These are phyloP conservation scores for Scaptomyza pallida DNA, from an alignment of 1,140 invertebrate genomes.

Conservation along the genomic window DNA sequence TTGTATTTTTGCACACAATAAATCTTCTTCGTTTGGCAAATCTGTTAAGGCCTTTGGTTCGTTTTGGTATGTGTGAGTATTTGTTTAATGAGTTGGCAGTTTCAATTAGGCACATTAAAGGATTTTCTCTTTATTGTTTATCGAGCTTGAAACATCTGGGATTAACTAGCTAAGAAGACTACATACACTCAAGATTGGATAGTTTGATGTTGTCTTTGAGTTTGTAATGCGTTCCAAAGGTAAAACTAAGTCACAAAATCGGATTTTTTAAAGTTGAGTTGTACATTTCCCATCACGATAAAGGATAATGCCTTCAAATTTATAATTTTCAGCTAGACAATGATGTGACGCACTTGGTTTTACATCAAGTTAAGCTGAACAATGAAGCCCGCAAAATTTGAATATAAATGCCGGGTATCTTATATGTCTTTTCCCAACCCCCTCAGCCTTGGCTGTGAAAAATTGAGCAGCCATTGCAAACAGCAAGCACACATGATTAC, in stretches of 20 bases:
- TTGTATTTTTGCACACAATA: conserved; percentile 75
- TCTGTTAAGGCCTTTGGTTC: conserved; percentile 30
- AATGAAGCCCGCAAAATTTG: conserved; percentile 35
- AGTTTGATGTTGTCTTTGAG: neutral
- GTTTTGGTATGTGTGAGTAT: conserved; percentile 4
- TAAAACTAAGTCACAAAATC: no score
- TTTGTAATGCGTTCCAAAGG: neutral
- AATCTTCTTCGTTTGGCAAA: conserved; percentile 71
- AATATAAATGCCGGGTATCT: conserved; percentile 38
- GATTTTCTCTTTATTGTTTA: conserved; percentile 35
- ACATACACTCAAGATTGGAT: neutral
- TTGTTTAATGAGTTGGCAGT: conserved; percentile 51
- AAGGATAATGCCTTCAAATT: conserved; percentile 19
- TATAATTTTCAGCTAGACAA: conserved; percentile 33
- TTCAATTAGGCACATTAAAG: conserved; percentile 66
- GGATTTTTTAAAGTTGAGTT: neutral
- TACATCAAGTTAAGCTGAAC: neutral
- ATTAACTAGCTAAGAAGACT: neutral
- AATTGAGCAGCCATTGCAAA: conserved; percentile 44
- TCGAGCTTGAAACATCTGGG: neutral
- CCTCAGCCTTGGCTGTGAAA: conserved; percentile 40
- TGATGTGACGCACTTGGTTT: conserved; percentile 14
- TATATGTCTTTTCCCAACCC: conserved; percentile 12
- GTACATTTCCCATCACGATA: conserved; percentile 2
- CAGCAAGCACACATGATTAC: conserved; percentile 41